phyloP scores from a whole-genome alignment of 2,113 vertebrate species.

The Lycaon pictus region DNA sequence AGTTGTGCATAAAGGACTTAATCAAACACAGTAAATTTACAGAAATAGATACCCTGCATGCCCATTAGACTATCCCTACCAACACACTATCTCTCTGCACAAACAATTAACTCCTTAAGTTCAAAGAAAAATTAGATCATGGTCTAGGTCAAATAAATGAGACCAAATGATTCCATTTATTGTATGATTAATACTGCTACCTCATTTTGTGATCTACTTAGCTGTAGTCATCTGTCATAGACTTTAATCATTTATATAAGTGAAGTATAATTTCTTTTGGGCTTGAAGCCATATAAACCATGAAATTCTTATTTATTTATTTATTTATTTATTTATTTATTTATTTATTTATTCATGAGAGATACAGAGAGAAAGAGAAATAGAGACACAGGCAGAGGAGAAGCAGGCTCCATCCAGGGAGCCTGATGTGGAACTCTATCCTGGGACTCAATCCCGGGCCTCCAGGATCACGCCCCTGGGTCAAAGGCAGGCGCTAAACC shows the following conservation, averaged over 20 bases:
- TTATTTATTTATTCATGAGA: too few species aligned
- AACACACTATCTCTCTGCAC: background rate
- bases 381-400: too few species aligned
- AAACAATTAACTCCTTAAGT: background rate
- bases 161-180: background rate
- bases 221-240: background rate
- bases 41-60: background rate
- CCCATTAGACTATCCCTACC: background rate
- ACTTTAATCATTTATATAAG: background rate
- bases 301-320: background rate
- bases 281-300: background rate
- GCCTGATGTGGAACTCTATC: too few species aligned
- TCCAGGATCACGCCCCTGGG: too few species aligned
- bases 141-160: background rate
- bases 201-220: constrained; percentile 26
- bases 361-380: too few species aligned
- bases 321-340: too few species aligned
- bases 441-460: too few species aligned
- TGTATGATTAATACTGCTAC: background rate
- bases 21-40: background rate
- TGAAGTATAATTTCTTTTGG: constrained; percentile 28
- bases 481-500: too few species aligned
- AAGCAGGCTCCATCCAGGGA: too few species aligned
- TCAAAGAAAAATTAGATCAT: constrained; percentile 25
- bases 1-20: background rate